Percentiles rank a stretch among this genome's conserved stretches.
Evolutionary conservation across 2,113 vertebrate species (phyloP).

Genomic region (Abramis brama): DNA sequence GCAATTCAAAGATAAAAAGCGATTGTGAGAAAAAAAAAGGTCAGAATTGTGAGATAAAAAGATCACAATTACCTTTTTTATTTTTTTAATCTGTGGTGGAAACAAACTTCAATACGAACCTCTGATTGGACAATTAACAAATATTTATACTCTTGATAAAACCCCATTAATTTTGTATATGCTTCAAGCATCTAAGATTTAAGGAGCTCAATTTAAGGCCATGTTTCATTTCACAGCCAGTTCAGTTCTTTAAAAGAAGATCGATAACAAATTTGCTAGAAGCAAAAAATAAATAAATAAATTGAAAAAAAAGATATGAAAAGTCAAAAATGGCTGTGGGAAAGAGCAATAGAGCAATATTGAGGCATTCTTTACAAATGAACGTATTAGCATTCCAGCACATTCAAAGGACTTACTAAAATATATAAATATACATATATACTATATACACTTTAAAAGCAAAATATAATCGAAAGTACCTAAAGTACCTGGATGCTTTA

Average conservation of each 20-base stretch:
- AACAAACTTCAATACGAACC: neutral
- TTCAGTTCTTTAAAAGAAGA: constrained; percentile 5
- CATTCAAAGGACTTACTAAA: constrained; percentile 46
- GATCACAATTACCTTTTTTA: too few relatives aligned
- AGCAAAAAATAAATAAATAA: neutral
- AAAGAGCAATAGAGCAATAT: constrained; percentile 1
- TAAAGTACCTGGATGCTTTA: constrained; percentile 25
- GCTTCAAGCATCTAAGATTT: neutral
- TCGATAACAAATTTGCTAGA: neutral
- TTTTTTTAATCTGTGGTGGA: too few relatives aligned
- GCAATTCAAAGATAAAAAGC: too few relatives aligned
- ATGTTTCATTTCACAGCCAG: constrained; percentile 20
- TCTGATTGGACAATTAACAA: neutral
- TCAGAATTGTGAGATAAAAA: too few relatives aligned
- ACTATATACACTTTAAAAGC: constrained; percentile 47
- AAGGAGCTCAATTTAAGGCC: neutral
- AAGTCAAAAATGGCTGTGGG: neutral
- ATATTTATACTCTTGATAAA: constrained; percentile 15
- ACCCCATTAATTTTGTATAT: neutral
- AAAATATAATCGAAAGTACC: constrained; percentile 45
- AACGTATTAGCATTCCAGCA: constrained; percentile 11
- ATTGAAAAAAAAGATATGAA: neutral
- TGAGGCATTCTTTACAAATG: constrained; percentile 18
- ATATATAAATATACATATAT: constrained; percentile 49
- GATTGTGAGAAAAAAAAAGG: too few relatives aligned